Conservation (phyloP, 2,113 vertebrate genomes). For the Mandrillus leucophaeus region DNA sequence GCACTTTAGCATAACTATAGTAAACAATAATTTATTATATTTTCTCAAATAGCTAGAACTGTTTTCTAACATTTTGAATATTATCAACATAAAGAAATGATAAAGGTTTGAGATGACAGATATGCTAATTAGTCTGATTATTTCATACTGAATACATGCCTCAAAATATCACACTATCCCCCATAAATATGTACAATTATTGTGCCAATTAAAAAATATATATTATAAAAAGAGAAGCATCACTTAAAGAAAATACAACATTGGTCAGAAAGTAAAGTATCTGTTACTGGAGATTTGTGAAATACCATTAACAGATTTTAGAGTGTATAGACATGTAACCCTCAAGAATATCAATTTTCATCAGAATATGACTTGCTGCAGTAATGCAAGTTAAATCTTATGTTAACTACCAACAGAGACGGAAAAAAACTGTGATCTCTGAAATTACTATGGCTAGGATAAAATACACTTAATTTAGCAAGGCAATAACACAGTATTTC, state of each 20-base stretch:
- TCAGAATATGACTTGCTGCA: background rate
- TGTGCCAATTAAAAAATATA: background rate
- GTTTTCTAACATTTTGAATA: background rate
- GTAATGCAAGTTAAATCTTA: conserved; percentile 48
- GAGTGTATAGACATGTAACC: background rate
- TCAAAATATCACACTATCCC: background rate
- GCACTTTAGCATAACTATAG: background rate
- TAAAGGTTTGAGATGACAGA: background rate
- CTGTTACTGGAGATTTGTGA: conserved; percentile 26
- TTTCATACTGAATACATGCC: background rate
- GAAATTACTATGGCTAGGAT: conserved; percentile 62
- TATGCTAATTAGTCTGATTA: background rate
- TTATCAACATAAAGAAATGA: background rate
- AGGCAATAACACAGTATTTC: conserved; percentile 67
- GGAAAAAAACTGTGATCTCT: conserved; percentile 34
- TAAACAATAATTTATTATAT: background rate
- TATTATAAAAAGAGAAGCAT: background rate
- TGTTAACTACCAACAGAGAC: conserved; percentile 49
- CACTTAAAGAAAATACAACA: conserved; percentile 27
- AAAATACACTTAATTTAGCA: conserved; percentile 58
- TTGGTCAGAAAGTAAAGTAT: conserved; percentile 47
- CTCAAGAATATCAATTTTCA: conserved; percentile 69
- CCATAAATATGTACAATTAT: background rate
- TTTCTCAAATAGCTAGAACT: background rate
- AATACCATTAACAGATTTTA: conserved; percentile 50